Conservation (phyloP, 2,888 invertebrate genomes). For the Andricus quercusramuli region DNA sequence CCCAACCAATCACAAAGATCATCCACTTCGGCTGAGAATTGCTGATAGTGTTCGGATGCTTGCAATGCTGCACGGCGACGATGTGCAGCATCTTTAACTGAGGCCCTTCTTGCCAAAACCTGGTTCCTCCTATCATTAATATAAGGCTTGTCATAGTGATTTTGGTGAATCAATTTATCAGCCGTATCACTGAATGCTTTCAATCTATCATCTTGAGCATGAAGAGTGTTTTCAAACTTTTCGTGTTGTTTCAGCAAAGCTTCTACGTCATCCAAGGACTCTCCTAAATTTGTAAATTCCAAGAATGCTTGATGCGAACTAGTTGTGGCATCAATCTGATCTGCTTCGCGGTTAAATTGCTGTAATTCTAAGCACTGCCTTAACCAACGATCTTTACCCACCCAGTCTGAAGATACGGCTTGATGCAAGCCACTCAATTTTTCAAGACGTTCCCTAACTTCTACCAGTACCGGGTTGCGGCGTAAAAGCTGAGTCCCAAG, state of each 20-base stretch:
- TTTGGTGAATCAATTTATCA: conserved; percentile 87
- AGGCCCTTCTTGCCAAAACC: conserved; percentile 87
- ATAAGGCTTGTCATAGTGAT: conserved; percentile 89
- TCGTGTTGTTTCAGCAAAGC: conserved; percentile 95
- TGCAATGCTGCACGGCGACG: conserved; percentile 87
- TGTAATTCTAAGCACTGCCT: conserved; percentile 94
- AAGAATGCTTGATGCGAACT: conserved; percentile 96
- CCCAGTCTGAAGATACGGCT: conserved; percentile 87
- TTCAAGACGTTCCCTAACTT: conserved; percentile 88
- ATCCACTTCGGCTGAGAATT: conserved; percentile 95
- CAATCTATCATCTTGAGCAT: conserved; percentile 95
- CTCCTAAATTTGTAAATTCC: conserved; percentile 92
- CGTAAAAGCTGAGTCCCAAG: conserved; percentile 88
- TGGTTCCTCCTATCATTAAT: conserved; percentile 87
- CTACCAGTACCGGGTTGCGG: conserved; percentile 87
- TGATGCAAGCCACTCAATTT: conserved; percentile 87
- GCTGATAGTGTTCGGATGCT: conserved; percentile 93
- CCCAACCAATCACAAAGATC: conserved; percentile 94
- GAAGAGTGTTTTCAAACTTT: conserved; percentile 94
- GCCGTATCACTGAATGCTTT: conserved; percentile 91
- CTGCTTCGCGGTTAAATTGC: conserved; percentile 96
- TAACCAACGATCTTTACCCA: conserved; percentile 91
- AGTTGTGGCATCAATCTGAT: conserved; percentile 97
- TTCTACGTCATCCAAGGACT: conserved; percentile 94
- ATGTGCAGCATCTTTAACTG: conserved; percentile 87